These are phyloP conservation scores for Watsonalla binaria DNA, from an alignment of 2,888 invertebrate species.

Conservation along the genomic window DNA sequence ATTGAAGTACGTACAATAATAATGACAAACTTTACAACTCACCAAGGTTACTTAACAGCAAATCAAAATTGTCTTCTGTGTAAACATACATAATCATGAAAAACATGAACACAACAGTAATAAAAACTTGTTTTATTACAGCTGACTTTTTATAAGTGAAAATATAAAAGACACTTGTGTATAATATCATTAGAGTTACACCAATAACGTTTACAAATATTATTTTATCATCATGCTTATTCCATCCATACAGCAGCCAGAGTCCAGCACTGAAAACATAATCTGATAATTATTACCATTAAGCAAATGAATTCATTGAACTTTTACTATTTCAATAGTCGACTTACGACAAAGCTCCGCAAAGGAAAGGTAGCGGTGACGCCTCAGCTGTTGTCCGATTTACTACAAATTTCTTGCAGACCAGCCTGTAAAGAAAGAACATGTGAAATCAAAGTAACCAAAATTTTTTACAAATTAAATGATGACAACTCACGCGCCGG, in stretches of 20 bases:
- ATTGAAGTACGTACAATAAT: too few species aligned
- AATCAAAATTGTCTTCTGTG: slow-evolving; percentile 69
- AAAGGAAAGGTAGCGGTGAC: slow-evolving; percentile 87
- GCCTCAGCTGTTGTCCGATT: slow-evolving; percentile 88
- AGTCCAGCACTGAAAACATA: slow-evolving; percentile 81
- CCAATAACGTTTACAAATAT: slow-evolving; percentile 88
- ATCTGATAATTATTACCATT: neutral
- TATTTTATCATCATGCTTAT: slow-evolving; percentile 84
- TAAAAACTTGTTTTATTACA: slow-evolving; percentile 80
- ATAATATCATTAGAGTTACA: slow-evolving; percentile 82
- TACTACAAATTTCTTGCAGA: slow-evolving; percentile 85
- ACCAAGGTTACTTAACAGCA: slow-evolving; percentile 82
- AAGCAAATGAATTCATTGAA: slow-evolving; percentile 1
- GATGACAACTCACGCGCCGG: slow-evolving; percentile 85
- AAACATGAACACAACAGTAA: slow-evolving; percentile 72
- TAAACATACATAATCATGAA: slow-evolving; percentile 79
- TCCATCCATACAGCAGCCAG: slow-evolving; percentile 89
- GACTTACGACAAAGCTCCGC: slow-evolving; percentile 86
- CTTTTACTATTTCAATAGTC: neutral
- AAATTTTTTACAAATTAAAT: neutral
- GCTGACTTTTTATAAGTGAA: slow-evolving; percentile 85
- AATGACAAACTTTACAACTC: slow-evolving; percentile 21
- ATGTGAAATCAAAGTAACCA: slow-evolving; percentile 3
- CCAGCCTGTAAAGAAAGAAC: slow-evolving; percentile 77
- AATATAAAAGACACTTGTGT: slow-evolving; percentile 83